phyloP scores from a whole-genome alignment of 1,140 invertebrate species.

The Euglossa dilemma region DNA sequence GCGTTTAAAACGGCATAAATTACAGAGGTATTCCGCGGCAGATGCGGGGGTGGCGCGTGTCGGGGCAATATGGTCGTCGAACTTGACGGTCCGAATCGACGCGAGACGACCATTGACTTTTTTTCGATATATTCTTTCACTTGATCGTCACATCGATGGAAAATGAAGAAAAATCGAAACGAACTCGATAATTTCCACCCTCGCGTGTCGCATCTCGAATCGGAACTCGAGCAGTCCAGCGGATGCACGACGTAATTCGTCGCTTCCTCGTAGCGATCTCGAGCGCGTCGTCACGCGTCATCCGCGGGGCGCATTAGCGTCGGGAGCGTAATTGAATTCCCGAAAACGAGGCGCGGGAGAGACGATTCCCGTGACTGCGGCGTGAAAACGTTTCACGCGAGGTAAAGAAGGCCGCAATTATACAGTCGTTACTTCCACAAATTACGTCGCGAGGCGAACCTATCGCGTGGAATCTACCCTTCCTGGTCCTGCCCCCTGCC shows the following conservation, averaged over 20 bases:
- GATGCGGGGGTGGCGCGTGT: constrained; percentile 67
- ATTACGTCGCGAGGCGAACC: constrained; percentile 64
- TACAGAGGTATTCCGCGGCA: constrained; percentile 73
- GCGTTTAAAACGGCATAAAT: constrained; percentile 77
- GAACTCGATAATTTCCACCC: too few relatives aligned
- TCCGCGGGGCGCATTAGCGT: neutral
- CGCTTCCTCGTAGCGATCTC: neutral
- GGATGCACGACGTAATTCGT: neutral
- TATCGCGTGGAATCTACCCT: constrained; percentile 75
- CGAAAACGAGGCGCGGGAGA: constrained; percentile 11
- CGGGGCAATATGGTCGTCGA: constrained; percentile 68
- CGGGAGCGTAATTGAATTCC: constrained; percentile 40
- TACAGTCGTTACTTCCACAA: constrained; percentile 72
- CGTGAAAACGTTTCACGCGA: constrained; percentile 66
- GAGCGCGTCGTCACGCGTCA: neutral
- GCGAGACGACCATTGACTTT: neutral
- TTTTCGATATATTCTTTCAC: too few relatives aligned
- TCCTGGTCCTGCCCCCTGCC: constrained; percentile 18
- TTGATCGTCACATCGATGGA: too few relatives aligned
- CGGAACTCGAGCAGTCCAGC: too few relatives aligned
- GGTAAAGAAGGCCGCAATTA: constrained; percentile 69
- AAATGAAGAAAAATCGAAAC: too few relatives aligned
- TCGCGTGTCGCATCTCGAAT: too few relatives aligned
- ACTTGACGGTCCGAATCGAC: neutral
- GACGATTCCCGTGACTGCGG: constrained; percentile 7